These are phyloP conservation scores for Acomys russatus DNA, from an alignment of 2,797 vertebrate genomes.

Conservation along the genomic window DNA sequence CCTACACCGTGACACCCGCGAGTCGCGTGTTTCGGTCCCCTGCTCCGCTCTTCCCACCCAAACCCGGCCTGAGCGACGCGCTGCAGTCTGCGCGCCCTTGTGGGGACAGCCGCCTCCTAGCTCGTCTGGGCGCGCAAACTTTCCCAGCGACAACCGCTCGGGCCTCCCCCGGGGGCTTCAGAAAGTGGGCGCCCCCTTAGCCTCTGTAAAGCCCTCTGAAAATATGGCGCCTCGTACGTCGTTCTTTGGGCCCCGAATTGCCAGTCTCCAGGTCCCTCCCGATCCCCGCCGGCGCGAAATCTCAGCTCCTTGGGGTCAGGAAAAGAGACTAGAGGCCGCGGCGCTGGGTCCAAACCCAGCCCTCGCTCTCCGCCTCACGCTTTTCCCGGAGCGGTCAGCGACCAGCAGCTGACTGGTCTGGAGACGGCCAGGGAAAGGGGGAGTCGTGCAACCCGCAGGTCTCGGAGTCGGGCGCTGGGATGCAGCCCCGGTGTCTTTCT, in stretches of 20 bases:
- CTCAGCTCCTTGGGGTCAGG: background rate
- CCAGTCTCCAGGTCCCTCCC: background rate
- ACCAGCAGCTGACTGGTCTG: slow-evolving; percentile 16
- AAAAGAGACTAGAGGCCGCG: background rate
- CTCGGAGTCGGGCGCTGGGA: background rate
- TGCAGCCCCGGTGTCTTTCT: background rate
- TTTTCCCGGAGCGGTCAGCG: background rate
- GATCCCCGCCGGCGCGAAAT: slow-evolving; percentile 63
- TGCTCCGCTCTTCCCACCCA: background rate
- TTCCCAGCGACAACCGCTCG: slow-evolving; percentile 55
- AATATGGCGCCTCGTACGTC: slow-evolving; percentile 83
- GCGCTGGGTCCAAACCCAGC: background rate
- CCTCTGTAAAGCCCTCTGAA: slow-evolving; percentile 71
- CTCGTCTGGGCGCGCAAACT: slow-evolving; percentile 67
- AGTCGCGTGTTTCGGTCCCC: background rate
- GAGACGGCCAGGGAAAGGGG: slow-evolving; percentile 13
- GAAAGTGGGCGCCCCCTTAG: slow-evolving; percentile 59
- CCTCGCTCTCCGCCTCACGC: background rate
- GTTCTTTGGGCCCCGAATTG: slow-evolving; percentile 56
- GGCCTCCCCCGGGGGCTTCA: background rate
- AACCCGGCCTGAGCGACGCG: background rate
- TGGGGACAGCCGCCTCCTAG: slow-evolving; percentile 18
- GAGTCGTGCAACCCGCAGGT: background rate
- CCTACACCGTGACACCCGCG: background rate
- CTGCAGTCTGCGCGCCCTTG: slow-evolving; percentile 53